Evolutionary conservation across 1,140 invertebrate genomes (phyloP), one percentile per base, ranked within the genome.

Genomic region (Steinernema khuongi): DNA sequence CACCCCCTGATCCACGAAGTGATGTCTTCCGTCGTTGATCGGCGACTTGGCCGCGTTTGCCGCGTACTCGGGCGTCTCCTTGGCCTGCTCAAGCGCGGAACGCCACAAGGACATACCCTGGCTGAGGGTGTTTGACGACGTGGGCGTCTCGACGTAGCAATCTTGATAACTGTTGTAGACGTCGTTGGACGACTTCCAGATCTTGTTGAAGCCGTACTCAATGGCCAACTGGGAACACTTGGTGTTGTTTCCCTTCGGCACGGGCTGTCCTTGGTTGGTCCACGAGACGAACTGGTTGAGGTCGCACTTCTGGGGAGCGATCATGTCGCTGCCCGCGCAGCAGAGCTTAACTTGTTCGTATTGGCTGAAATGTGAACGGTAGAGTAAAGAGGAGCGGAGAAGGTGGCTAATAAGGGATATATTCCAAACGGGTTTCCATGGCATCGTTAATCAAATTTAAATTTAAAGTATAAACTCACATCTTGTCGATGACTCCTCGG

Each of bases 401-500:
- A 41, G n/a, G n/a, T n/a, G n/a, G n/a, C n/a, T n/a, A n/a, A n/a
- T n/a, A n/a, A n/a, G n/a, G n/a, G n/a, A n/a, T n/a, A n/a, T n/a
- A n/a, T n/a, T n/a, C n/a, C n/a, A n/a, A n/a, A n/a, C n/a, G n/a
- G n/a, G n/a, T n/a, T n/a, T n/a, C n/a, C n/a, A n/a, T n/a, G n/a
- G n/a, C n/a, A n/a, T n/a, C n/a, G n/a, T n/a, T n/a, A n/a, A n/a
- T n/a, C n/a, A n/a, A n/a, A n/a, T n/a, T n/a, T n/a, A n/a, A n/a
- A n/a, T n/a, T n/a, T n/a, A n/a, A n/a, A n/a, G n/a, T n/a, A 60
- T n/a, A 41, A 60, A 60, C 50, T 11, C 19, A 60, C 50, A 22
- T 60, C 19, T 60, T 60, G 11, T 22, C 50, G 19, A 60, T 60
- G 50, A 89, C 80, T 71, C 88, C 88, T 80, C 89, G 88, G 79